Evolutionary conservation across 1,140 invertebrate genomes (phyloP), one percentile per base, ranked within the genome.

Genomic region (Calycopis cecrops): DNA sequence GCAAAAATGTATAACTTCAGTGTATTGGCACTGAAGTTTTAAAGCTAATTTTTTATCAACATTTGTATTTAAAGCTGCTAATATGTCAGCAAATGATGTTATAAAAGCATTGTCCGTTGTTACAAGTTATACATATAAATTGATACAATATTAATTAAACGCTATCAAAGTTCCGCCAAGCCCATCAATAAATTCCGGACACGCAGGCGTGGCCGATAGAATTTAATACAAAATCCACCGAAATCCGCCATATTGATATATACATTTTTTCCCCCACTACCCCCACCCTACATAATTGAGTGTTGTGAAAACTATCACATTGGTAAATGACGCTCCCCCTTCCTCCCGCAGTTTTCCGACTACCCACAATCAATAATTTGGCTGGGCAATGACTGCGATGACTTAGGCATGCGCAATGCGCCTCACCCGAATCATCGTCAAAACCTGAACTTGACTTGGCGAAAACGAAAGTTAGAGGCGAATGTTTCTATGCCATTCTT

Each of bases 371-470:
- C 84, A 85, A 87, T 87, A 87, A 83, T 83, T 82, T 78, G 77
- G 79, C 79, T 81, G 81, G 81, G 81, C 83, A 77, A 87, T 87
- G 83, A 87, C 81, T 87, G 83, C 75, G 83, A 85, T 87, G 83
- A 87, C 73, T 87, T 71, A 67, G 65, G 68, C 83, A 85, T 83
- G 81, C 83, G 83, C 79, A 71, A 18, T 69, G 44, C 53, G 14
- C 34, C 59, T 67, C 65, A 49, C 59, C 67, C 62, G 71, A 83
- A 64, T 86, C 83, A 86, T 86, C 76, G 78, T 67, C 74, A 83
- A 85, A 83, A 80, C 73, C 79, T 86, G 83, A 86, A 86, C 83
- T 86, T 86, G 83, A 84, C 83, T 86, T 86, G 78, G 70, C 83
- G 83, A 86, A 86, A 86, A 85, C 76, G 83, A 86, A 86, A 86